These are phyloP conservation scores for Carassius auratus DNA, from an alignment of 2,113 vertebrate species.

Conservation along the genomic window DNA sequence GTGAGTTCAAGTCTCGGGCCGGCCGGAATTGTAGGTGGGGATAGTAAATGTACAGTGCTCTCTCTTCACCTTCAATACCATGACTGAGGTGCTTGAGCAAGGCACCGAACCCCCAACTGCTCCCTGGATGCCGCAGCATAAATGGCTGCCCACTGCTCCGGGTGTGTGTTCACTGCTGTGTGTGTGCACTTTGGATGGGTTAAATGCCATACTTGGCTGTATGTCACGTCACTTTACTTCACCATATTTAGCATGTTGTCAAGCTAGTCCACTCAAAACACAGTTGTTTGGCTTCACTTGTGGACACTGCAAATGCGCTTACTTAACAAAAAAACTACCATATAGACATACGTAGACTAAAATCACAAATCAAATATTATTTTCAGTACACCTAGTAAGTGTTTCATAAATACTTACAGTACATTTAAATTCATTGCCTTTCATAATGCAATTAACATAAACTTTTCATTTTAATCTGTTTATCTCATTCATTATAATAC, in stretches of 20 bases:
- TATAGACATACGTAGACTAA: neutral
- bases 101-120: too few relatives aligned
- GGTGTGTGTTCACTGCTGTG: too few relatives aligned
- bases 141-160: too few relatives aligned
- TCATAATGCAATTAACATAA: neutral
- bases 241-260: neutral
- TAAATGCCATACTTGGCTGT: too few relatives aligned
- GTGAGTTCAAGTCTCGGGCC: too few relatives aligned
- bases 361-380: neutral
- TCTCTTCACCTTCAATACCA: too few relatives aligned
- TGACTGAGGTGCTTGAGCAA: too few relatives aligned
- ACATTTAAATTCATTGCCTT: neutral
- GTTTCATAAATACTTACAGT: neutral
- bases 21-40: too few relatives aligned
- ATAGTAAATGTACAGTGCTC: too few relatives aligned
- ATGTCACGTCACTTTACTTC: too few relatives aligned
- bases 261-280: neutral
- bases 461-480: neutral
- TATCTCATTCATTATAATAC: neutral
- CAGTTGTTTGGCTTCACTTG: neutral
- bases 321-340: neutral
- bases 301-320: neutral
- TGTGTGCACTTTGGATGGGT: too few relatives aligned
- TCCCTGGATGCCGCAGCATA: too few relatives aligned
- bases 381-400: neutral